Conservation (phyloP, 2,113 vertebrate genomes). For the Pipra filicauda region DNA sequence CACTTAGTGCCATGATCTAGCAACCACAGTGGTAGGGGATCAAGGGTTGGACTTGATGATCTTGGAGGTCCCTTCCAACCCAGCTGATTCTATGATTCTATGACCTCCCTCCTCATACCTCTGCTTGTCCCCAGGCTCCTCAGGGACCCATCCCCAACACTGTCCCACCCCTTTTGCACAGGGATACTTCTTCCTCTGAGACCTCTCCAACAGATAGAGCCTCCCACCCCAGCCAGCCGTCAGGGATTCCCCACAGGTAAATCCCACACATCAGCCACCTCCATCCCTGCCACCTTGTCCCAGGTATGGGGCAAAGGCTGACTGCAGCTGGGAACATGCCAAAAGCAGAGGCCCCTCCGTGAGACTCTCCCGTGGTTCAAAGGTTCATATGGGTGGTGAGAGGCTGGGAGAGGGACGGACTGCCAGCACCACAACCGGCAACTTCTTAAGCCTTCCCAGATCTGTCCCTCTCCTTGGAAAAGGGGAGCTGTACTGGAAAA, state of each 20-base stretch:
- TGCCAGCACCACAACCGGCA: not conserved
- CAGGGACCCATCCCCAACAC: rapidly evolving
- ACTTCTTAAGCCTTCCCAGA: not conserved
- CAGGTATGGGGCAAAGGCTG: not conserved
- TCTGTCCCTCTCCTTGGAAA: not conserved
- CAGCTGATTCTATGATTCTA: no score
- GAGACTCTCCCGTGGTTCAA: not conserved
- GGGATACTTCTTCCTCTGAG: not conserved
- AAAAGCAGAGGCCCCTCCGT: not conserved
- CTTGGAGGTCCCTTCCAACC: no score
- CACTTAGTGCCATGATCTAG: no score
- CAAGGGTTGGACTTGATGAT: no score
- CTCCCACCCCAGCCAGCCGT: rapidly evolving
- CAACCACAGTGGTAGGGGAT: no score
- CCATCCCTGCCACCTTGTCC: rapidly evolving
- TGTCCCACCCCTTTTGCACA: not conserved
- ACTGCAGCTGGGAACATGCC: not conserved
- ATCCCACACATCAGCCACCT: not conserved
- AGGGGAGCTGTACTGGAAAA: rapidly evolving
- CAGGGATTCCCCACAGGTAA: not conserved
- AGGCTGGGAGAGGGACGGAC: not conserved
- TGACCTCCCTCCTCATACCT: not conserved
- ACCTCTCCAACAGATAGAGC: not conserved
- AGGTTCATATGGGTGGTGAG: not conserved
- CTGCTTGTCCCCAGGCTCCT: not conserved